Percentiles rank a stretch among this genome's conserved stretches.
Conservation (phyloP, 2,888 invertebrate species). For the Orthosia gothica region DNA sequence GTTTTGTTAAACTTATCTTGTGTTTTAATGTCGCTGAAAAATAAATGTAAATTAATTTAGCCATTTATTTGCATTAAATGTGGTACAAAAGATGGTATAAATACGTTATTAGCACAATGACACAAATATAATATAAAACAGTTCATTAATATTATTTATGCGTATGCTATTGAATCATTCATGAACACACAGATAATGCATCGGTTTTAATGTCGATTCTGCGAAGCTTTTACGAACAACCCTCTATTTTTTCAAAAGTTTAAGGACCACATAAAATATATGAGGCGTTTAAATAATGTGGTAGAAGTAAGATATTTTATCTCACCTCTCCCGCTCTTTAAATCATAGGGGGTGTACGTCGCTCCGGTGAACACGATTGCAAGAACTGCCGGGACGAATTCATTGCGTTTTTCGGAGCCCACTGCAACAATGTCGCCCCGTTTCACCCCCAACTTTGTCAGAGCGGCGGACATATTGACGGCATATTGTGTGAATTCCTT, state of each 20-base stretch:
- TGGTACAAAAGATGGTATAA: too few species aligned
- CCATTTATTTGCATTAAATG: too few species aligned
- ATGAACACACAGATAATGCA: not conserved
- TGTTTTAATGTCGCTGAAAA: slow-evolving; percentile 92
- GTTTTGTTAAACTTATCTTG: slow-evolving; percentile 92
- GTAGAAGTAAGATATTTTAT: slow-evolving; percentile 60
- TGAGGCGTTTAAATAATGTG: slow-evolving; percentile 55
- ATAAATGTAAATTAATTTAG: slow-evolving; percentile 16
- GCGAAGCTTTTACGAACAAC: not conserved
- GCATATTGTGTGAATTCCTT: slow-evolving; percentile 89
- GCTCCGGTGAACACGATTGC: slow-evolving; percentile 88
- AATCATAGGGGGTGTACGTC: slow-evolving; percentile 79
- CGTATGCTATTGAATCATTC: slow-evolving; percentile 4
- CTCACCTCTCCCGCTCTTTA: slow-evolving; percentile 79
- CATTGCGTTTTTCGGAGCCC: slow-evolving; percentile 92
- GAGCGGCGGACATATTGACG: slow-evolving; percentile 88
- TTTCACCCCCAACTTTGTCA: slow-evolving; percentile 87
- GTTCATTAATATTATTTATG: slow-evolving; percentile 20
- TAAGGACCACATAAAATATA: slow-evolving; percentile 48
- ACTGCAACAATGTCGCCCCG: slow-evolving; percentile 91
- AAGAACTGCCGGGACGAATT: slow-evolving; percentile 89
- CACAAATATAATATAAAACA: slow-evolving; percentile 12
- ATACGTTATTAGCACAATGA: too few species aligned
- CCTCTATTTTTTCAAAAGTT: slow-evolving; percentile 19
- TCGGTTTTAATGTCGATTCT: slow-evolving; percentile 6